Percentiles rank a stretch among this genome's conserved stretches.
These are phyloP conservation scores for Ameiurus melas DNA, from an alignment of 2,113 vertebrate species.

Conservation along the genomic window DNA sequence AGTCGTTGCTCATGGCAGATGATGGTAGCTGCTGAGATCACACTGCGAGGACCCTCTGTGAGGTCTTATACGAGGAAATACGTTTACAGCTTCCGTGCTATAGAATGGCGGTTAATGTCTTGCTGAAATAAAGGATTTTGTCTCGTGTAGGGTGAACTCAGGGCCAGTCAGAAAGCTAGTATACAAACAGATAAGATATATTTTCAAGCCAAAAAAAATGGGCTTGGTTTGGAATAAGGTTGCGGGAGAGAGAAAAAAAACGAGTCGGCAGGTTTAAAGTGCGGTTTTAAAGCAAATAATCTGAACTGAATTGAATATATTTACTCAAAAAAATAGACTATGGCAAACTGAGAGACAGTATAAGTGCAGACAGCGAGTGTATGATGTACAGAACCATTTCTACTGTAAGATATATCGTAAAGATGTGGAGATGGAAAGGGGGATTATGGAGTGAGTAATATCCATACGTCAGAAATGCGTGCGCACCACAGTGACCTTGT, in stretches of 20 bases:
- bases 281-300: neutral
- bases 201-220: neutral
- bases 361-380: neutral
- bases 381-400: neutral
- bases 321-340: neutral
- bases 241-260: neutral
- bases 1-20: neutral
- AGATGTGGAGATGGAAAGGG: neutral
- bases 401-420: no score
- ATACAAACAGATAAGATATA: neutral
- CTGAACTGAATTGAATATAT: neutral
- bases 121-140: neutral
- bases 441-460: neutral
- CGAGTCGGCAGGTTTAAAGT: neutral
- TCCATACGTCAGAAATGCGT: neutral
- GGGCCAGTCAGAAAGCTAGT: neutral
- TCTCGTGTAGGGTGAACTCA: neutral
- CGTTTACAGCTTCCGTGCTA: neutral
- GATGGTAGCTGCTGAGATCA: constrained; percentile 7
- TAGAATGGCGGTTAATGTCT: neutral
- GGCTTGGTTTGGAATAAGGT: neutral
- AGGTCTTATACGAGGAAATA: neutral
- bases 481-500: neutral
- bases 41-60: constrained; percentile 1
- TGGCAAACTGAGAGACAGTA: neutral